Base-by-base conservation (phyloP, 2,797 vertebrate genomes). In the Aythya fuligula region DNA sequence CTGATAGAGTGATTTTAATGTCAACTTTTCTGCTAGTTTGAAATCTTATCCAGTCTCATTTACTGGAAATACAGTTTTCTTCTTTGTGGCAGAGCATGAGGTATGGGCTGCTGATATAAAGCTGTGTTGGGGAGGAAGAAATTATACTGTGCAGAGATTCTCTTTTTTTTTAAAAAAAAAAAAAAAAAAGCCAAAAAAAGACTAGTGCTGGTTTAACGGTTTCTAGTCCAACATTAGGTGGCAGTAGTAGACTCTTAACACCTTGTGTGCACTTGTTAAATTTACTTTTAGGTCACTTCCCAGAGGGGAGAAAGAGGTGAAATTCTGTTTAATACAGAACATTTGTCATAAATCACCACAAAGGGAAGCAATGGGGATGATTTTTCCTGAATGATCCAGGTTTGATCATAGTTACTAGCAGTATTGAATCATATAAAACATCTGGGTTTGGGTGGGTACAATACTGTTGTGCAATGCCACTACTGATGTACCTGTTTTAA, bases 191-290 rank as follows among this genome's bases (percentile, higher is more conserved):
- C 53, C 19, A 15, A 38, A 16, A 34, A 51, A 51, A 51, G 8
- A 9, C 12, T 49, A 49, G 39, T 36, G 51, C 83, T 70, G 43
- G 22, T 15, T 28, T 87, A 36, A 27, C 1, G 2, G 57, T 45
- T 85, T 90, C 65, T 57, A 25, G 27, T 39, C 13, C 39, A 82
- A 61, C 92, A 47, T 87, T 85, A 93, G 90, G 60, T 89, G 92
- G 93, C 92, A 95, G 86, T 53, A 95, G 36, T 9, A 67, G 83
- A 66, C 81, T 56, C 90, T 25, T 53, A 73, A 60, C 84, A 67
- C 81, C n/a, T 80, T 34, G 7, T 41, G 38, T 3, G 12, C 53
- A 20, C n/a, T 27, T 54, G 18, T 45, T 64, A 11, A 13, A 41
- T 69, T 71, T 57, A 27, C 9, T 38, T 74, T 45, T 21, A 43